phyloP scores from a whole-genome alignment of 2,888 invertebrate species.

The Nebria salina region DNA sequence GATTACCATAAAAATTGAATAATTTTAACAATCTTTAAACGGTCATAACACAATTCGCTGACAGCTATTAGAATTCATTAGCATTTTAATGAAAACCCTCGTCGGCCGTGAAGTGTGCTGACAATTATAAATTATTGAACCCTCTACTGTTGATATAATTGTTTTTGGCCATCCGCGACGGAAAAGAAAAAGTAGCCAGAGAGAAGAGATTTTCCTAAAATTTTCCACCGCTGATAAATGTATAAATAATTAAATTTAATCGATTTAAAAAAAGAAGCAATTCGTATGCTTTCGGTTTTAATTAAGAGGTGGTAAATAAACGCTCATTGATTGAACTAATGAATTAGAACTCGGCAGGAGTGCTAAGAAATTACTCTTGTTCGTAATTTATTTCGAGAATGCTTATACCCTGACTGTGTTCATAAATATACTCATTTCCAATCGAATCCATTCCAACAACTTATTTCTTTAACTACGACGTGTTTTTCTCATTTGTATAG shows the following conservation, averaged over 20 bases:
- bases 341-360: conserved; percentile 20
- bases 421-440: neutral
- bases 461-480: neutral
- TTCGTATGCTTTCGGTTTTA: conserved; percentile 6
- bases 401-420: neutral
- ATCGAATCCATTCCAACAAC: neutral
- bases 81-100: neutral
- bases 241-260: neutral
- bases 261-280: neutral
- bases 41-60: neutral
- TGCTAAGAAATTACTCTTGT: conserved; percentile 22
- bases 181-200: neutral
- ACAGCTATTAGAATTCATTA: neutral
- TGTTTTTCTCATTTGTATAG: neutral
- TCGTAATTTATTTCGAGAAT: neutral
- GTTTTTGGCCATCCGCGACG: neutral
- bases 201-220: neutral
- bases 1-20: neutral
- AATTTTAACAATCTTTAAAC: neutral
- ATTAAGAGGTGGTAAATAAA: conserved; percentile 31
- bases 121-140: neutral
- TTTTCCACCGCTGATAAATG: neutral
- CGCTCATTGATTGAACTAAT: conserved; percentile 17
- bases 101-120: neutral
- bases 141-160: neutral